These are phyloP conservation scores for Mactra quadrangularis DNA, from an alignment of 1,140 invertebrate genomes.

Conservation along the genomic window DNA sequence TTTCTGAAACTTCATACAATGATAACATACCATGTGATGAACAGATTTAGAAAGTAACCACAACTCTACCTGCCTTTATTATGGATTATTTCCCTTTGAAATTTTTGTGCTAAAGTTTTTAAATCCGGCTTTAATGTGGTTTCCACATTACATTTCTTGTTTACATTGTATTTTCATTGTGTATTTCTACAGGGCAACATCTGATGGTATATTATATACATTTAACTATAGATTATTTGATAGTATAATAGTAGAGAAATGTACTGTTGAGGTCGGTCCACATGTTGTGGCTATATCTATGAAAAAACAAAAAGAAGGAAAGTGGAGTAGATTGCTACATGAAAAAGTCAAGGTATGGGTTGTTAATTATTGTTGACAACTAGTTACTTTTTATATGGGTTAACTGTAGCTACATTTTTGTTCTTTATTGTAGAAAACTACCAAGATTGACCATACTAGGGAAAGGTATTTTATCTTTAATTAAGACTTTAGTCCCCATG, in stretches of 20 bases:
- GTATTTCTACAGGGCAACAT: conserved; percentile 32
- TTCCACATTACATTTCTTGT: no score
- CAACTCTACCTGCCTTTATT: no score
- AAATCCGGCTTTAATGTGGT: no score
- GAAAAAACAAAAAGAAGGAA: conserved; percentile 48
- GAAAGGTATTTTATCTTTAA: no score
- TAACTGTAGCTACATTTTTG: no score
- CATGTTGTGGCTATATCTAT: conserved; percentile 36
- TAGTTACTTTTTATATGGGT: not conserved
- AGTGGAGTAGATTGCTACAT: conserved; percentile 38
- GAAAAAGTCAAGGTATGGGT: conserved; percentile 40
- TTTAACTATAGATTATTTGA: conserved; percentile 45
- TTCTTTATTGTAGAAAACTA: not conserved
- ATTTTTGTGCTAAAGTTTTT: no score
- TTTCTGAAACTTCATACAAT: no score
- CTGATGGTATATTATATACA: conserved; percentile 3
- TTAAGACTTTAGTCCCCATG: no score
- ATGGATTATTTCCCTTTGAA: no score
- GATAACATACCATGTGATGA: no score
- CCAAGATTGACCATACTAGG: not conserved
- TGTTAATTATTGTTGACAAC: not conserved
- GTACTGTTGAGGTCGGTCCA: conserved; percentile 21
- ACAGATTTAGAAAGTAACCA: no score
- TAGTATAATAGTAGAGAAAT: conserved; percentile 14
- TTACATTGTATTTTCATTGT: not conserved